phyloP scores from a whole-genome alignment of 2,888 invertebrate genomes.

The Thelaira solivaga region DNA sequence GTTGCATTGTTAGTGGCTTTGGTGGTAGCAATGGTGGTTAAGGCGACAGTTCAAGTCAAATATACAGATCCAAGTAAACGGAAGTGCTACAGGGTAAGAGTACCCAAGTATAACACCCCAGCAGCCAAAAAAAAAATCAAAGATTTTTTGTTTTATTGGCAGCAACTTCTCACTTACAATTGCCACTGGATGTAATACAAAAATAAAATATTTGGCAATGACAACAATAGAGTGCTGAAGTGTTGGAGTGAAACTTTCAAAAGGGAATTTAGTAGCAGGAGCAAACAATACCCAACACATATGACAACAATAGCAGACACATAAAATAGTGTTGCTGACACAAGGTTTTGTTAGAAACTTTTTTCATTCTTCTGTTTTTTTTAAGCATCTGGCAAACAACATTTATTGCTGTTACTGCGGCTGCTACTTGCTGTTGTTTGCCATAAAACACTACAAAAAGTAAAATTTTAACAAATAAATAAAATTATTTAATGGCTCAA shows the following conservation, averaged over 20 bases:
- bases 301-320: conserved; percentile 64
- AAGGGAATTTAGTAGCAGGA: conserved; percentile 37
- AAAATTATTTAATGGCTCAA: conserved; percentile 37
- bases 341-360: not conserved
- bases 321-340: conserved; percentile 63
- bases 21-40: conserved; percentile 31
- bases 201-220: conserved; percentile 25
- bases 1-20: no score
- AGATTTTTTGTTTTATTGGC: conserved; percentile 26
- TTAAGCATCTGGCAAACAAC: conserved; percentile 69
- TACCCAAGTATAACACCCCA: not conserved
- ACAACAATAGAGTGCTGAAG: conserved; percentile 20
- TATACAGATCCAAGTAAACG: conserved; percentile 59
- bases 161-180: conserved; percentile 19
- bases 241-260: conserved; percentile 34
- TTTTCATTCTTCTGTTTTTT: not conserved
- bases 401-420: conserved; percentile 68
- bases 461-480: conserved; percentile 43
- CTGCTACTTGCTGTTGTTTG: conserved; percentile 61
- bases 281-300: not conserved
- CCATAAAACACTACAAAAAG: conserved; percentile 56
- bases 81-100: conserved; percentile 48
- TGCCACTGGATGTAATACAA: conserved; percentile 49
- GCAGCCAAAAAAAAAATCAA: conserved; percentile 29
- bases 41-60: conserved; percentile 16